Percentiles rank a stretch among this genome's conserved stretches.
These are phyloP conservation scores for Heterohyrax brucei DNA, from an alignment of 2,797 vertebrate genomes.

Conservation along the genomic window DNA sequence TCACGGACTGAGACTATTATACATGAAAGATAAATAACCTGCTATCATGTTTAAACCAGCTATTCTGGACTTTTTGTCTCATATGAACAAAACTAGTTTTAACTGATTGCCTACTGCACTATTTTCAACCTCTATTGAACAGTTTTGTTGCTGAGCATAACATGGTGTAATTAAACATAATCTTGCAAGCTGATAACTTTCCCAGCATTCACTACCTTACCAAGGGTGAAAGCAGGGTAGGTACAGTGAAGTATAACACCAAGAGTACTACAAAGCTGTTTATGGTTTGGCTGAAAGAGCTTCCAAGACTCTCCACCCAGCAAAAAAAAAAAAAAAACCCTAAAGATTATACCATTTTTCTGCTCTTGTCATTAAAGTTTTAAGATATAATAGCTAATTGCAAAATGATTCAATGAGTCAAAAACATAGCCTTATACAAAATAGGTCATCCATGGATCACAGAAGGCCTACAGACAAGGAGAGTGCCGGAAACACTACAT, in stretches of 20 bases:
- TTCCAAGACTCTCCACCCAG: neutral
- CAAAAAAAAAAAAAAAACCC: neutral
- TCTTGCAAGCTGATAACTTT: neutral
- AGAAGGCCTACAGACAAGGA: neutral
- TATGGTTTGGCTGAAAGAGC: neutral
- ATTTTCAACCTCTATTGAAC: constrained; percentile 27
- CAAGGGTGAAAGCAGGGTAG: neutral
- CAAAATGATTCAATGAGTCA: neutral
- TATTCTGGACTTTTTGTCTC: neutral
- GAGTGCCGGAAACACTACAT: neutral
- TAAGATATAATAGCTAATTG: constrained; percentile 22
- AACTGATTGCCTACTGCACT: neutral
- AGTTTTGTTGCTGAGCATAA: constrained; percentile 7
- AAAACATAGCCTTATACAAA: neutral
- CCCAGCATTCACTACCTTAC: neutral
- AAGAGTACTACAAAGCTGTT: neutral
- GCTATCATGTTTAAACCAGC: neutral
- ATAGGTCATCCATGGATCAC: neutral
- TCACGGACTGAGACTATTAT: neutral
- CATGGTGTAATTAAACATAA: neutral
- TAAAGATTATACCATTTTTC: neutral
- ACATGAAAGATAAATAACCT: constrained; percentile 27
- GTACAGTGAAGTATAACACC: neutral
- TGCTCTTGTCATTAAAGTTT: neutral
- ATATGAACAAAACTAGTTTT: neutral